Evolutionary conservation across 2,888 invertebrate genomes (phyloP), one percentile per base, ranked within the genome.

Genomic region (Hirtodrosophila histrioides): DNA sequence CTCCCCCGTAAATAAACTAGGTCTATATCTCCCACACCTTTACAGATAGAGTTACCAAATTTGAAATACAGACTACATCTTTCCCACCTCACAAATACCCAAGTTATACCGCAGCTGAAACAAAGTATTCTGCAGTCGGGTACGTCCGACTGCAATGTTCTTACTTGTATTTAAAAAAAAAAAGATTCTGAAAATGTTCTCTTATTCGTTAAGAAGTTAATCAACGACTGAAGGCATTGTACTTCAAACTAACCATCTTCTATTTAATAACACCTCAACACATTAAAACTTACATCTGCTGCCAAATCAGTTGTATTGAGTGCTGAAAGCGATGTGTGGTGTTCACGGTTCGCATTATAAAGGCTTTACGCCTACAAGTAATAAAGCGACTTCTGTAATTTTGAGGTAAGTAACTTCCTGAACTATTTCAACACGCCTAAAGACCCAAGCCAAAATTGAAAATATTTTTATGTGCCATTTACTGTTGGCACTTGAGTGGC

Each of bases 401-500:
- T 64, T 56, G 35, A 29, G n/a, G 48, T 39, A 44, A 55, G 55
- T 39, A 35, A 73, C 69, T 73, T 60, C 46, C 50, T 69, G 48
- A 73, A 62, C 50, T 55, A 37, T 37, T 69, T 33, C 49, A 46
- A 48, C 43, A 69, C 27, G 46, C 43, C 60, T 49, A 27, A 62
- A 45, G 63, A 66, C 40, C 37, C 37, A 40, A 41, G 51, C 63
- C 45, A 36, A 75, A 75, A 75, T 75, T 75, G 75, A 75, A 74
- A 75, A 75, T 75, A 75, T 75, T 75, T 75, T 74, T 68, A 75
- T 75, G 75, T 68, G 54, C 54, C 58, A 70, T 66, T 70, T 74
- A 40, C 57, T 39, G 49, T 56, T 72, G 58, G 53, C 57, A 45
- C 53, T 44, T 56, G 27, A 36, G 49, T 33, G 50, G 45, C 46